Evolutionary conservation across 1,140 invertebrate species (phyloP).

Genomic region (Aradophagus sp.): DNA sequence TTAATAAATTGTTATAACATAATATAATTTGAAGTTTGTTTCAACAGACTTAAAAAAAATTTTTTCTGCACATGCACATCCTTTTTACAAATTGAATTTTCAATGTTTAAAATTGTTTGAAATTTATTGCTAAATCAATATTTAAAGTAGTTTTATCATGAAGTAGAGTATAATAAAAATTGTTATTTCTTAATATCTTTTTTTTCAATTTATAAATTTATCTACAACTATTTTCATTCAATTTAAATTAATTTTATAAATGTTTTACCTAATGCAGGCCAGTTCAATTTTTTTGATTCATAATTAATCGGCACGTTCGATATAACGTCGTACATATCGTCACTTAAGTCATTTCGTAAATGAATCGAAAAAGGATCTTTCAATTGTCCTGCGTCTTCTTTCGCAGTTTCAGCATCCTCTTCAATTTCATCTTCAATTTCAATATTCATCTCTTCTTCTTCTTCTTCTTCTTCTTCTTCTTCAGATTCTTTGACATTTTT

Average conservation of each 20-base stretch:
- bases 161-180: too few species aligned
- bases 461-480: slow-evolving; percentile 60
- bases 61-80: too few species aligned
- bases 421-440: slow-evolving; percentile 59
- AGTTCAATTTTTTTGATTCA: slow-evolving; percentile 71
- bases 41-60: too few species aligned
- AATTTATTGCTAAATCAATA: too few species aligned
- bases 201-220: too few species aligned
- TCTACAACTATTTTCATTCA: too few species aligned
- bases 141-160: too few species aligned
- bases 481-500: too few species aligned
- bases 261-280: slow-evolving; percentile 77
- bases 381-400: slow-evolving; percentile 49
- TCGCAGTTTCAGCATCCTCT: slow-evolving; percentile 57
- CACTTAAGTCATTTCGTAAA: slow-evolving; percentile 78
- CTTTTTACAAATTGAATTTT: neutral
- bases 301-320: slow-evolving; percentile 70
- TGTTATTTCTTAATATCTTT: too few species aligned
- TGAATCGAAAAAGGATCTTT: slow-evolving; percentile 81
- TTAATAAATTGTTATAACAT: too few species aligned
- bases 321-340: slow-evolving; percentile 76
- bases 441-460: slow-evolving; percentile 59
- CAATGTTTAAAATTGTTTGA: too few species aligned
- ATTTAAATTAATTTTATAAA: neutral
- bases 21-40: too few species aligned